Evolutionary conservation across 2,888 invertebrate genomes (phyloP).

Genomic region (Petrolisthes manimaculis): DNA sequence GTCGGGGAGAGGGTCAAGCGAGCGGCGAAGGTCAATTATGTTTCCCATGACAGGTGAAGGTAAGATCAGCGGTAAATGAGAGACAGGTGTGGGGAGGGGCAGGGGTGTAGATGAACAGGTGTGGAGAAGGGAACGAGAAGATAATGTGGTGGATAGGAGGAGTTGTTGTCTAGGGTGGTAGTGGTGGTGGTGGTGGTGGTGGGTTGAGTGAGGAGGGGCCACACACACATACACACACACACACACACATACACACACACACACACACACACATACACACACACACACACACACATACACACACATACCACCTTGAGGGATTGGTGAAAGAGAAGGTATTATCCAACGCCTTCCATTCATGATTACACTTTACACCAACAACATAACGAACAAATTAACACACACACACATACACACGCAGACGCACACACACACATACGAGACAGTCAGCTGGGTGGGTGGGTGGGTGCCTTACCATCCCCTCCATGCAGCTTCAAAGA

Average conservation of each 20-base stretch:
- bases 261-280: not conserved
- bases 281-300: not conserved
- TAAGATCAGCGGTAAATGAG: not conserved
- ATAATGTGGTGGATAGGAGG: not conserved
- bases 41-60: too few species aligned
- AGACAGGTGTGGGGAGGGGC: not conserved
- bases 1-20: too few species aligned
- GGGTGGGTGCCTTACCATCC: not conserved
- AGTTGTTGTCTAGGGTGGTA: not conserved
- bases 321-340: too few species aligned
- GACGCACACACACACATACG: not conserved
- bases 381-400: too few species aligned
- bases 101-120: not conserved
- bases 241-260: not conserved
- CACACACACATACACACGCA: not conserved
- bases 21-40: too few species aligned
- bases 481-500: too few species aligned
- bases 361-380: too few species aligned
- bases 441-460: not conserved
- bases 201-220: not conserved
- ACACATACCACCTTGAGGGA: too few species aligned
- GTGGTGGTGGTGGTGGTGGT: not conserved
- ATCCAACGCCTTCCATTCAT: too few species aligned
- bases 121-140: not conserved
- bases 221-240: not conserved